Evolutionary conservation across 1,140 invertebrate genomes (phyloP).

Genomic region (Teleopsis dalmanni): DNA sequence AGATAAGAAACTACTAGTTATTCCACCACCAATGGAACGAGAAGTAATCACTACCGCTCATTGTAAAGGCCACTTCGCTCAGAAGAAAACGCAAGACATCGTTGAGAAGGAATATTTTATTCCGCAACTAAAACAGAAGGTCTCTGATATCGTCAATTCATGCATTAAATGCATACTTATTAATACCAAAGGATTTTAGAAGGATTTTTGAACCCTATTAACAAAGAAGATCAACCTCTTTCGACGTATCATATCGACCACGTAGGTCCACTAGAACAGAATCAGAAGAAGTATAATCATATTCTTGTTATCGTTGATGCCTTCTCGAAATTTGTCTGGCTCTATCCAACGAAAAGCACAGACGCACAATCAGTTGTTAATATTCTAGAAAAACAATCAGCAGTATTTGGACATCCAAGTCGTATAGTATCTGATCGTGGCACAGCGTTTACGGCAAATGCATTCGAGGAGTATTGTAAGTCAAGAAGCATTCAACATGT

Average conservation of each 20-base stretch:
- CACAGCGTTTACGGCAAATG: no score
- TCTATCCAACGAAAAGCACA: no score
- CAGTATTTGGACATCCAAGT: no score
- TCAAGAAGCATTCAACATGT: no score
- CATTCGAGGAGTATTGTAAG: no score
- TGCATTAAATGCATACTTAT: conserved; percentile 10
- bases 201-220: conserved; percentile 18
- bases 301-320: no score
- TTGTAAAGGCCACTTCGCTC: conserved; percentile 18
- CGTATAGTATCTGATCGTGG: no score
- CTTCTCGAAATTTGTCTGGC: no score
- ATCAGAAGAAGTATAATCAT: no score
- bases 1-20: conserved; percentile 14
- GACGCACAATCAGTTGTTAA: no score
- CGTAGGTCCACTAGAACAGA: no score
- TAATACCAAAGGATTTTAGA: conserved; percentile 12
- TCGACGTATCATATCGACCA: conserved; percentile 12
- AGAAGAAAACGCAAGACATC: neutral
- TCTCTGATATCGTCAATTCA: neutral
- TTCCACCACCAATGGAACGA: conserved; percentile 19
- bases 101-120: conserved; percentile 6
- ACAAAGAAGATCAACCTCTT: conserved; percentile 20
- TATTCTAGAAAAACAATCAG: no score
- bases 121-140: neutral
- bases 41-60: conserved; percentile 17